These are phyloP conservation scores for Gymnogyps californianus DNA, from an alignment of 2,113 vertebrate species.

Conservation along the genomic window DNA sequence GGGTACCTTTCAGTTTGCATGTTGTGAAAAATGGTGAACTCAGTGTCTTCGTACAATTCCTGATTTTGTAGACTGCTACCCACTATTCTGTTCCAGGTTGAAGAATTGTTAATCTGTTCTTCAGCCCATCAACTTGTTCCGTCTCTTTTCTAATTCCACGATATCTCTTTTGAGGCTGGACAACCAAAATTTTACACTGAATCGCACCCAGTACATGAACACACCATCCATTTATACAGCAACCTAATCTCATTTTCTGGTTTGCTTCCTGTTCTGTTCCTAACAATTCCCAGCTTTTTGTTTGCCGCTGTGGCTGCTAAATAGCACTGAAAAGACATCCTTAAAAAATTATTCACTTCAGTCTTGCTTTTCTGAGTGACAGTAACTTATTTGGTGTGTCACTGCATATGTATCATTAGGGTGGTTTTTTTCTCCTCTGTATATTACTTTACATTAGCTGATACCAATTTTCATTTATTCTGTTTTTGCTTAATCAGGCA, in stretches of 20 bases:
- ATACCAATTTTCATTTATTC: neutral
- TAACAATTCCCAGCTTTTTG: neutral
- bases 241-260: neutral
- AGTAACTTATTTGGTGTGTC: neutral
- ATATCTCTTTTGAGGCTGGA: neutral
- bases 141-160: neutral
- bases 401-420: neutral
- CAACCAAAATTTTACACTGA: neutral
- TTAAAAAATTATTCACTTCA: neutral
- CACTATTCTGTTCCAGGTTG: neutral
- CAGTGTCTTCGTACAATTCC: neutral
- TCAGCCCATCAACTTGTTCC: neutral
- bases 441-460: neutral
- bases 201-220: neutral
- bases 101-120: neutral
- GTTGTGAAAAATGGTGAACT: neutral
- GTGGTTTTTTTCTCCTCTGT: fast-evolving
- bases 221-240: neutral
- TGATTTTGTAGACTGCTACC: neutral
- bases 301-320: neutral
- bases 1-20: neutral
- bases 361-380: neutral
- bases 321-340: neutral
- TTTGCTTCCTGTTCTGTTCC: neutral
- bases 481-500: neutral